A percentile compares a stretch with the other conserved stretches of the same genome.
These are phyloP conservation scores for Nothocercus julius DNA, from an alignment of 2,113 vertebrate genomes.

Conservation along the genomic window DNA sequence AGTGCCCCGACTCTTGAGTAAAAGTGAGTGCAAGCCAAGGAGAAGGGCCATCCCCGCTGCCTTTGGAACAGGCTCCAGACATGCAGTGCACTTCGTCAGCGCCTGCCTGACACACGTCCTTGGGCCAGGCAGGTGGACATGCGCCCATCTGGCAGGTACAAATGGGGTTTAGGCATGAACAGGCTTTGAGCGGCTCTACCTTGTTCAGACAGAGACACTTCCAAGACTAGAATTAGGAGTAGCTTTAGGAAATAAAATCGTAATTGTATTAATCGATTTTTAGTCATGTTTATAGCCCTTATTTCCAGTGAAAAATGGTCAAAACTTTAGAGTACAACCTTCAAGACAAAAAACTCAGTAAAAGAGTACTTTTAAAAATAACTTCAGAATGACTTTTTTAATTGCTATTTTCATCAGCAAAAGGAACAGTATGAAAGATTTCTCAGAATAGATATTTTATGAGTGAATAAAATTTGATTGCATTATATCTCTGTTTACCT, in stretches of 20 bases:
- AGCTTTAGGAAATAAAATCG: slow-evolving; percentile 13
- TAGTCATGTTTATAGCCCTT: slow-evolving; percentile 20
- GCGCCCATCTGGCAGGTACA: neutral
- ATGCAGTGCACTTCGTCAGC: neutral
- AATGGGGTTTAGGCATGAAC: fast-evolving
- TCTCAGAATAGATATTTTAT: neutral
- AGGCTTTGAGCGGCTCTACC: neutral
- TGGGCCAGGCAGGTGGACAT: neutral
- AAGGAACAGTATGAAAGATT: neutral
- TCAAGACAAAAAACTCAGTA: neutral
- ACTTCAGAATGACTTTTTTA: slow-evolving; percentile 12
- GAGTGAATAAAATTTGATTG: neutral
- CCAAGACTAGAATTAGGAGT: neutral
- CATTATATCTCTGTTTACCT: neutral
- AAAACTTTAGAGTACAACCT: neutral
- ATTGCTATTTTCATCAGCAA: neutral
- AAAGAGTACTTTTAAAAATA: neutral
- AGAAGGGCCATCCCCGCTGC: fast-evolving
- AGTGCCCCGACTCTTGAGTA: neutral
- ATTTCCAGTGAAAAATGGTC: slow-evolving; percentile 23
- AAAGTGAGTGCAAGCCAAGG: neutral
- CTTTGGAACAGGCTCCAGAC: neutral
- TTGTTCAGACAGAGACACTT: neutral
- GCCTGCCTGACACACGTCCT: neutral
- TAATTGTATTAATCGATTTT: neutral